These are phyloP conservation scores for Narcine bancroftii DNA, from an alignment of 2,113 vertebrate species.

Conservation along the genomic window DNA sequence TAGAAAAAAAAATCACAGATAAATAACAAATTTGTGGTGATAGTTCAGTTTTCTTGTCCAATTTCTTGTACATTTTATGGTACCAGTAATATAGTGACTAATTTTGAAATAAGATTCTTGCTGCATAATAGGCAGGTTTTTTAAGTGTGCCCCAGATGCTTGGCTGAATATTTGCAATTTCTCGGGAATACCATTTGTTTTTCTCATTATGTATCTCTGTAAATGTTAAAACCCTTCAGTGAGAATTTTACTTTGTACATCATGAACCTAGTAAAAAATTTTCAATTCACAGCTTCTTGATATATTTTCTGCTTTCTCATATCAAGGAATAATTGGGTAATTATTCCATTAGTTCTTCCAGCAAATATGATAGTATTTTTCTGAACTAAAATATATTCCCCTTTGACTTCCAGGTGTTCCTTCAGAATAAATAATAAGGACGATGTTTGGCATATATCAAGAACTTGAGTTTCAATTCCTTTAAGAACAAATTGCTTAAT, in stretches of 20 bases:
- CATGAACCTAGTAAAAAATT: neutral
- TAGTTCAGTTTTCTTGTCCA: neutral
- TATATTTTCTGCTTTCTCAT: neutral
- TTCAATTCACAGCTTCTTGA: neutral
- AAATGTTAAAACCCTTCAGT: neutral
- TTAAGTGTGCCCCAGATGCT: neutral
- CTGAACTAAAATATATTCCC: neutral
- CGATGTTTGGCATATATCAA: neutral
- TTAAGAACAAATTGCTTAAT: neutral
- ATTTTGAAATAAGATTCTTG: neutral
- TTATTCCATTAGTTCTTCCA: neutral
- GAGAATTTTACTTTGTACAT: neutral
- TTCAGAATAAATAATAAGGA: neutral
- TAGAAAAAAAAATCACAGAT: neutral
- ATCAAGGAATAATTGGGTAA: slow-evolving; percentile 12
- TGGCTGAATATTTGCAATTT: slow-evolving; percentile 20
- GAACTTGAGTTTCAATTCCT: neutral
- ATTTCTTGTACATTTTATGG: neutral
- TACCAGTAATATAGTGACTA: neutral
- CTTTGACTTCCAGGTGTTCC: neutral
- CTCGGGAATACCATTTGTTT: neutral
- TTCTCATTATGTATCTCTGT: neutral
- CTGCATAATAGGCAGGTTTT: neutral
- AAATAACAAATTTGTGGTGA: neutral
- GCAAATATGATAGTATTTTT: neutral